Evolutionary conservation across 2,113 vertebrate genomes (phyloP), one percentile per base, ranked within the genome.

Genomic region (Elephas maximus): DNA sequence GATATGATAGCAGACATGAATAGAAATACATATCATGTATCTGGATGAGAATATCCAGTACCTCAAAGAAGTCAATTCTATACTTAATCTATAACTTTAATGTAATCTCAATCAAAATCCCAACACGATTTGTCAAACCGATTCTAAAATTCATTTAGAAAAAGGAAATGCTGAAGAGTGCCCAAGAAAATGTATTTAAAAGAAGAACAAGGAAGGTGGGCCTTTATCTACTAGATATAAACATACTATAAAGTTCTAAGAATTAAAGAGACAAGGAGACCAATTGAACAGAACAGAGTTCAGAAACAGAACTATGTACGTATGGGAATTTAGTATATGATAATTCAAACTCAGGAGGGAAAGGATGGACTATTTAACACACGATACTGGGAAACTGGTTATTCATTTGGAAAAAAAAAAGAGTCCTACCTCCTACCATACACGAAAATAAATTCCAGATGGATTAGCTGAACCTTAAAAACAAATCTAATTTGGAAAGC

Each of bases 131-230:
- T 8, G 2, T 48, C 63, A n/a, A 53, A 15, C 7, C 67, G 53
- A 92, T 62, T 89, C n/a, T 89, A 84, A 94, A 85, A 83, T 73
- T 65, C 60, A 67, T 10, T 30, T 33, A 33, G 71, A 77, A 73
- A 73, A 77, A 63, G 44, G 17, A 90, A 90, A 69, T 62, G 48
- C 20, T 67, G 88, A 88, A 69, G 6, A 53, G 83, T 17, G 83
- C 5, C 26, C 26, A 20, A 63, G 62, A 80, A 89, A 73, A 7
- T 79, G 24, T 84, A 33, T 73, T 20, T 53, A 91, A 67, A 41
- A 33, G 18, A 57, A 51, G 30, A 69, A 57, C 9, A 33, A 78
- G 26, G 8, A 78, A 6, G 67, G 33, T 3, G 24, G 48, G 41
- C 30, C 15, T 77, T 85, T 77, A 57, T 37, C 57, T 23, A 51